Base-by-base conservation (phyloP, 1,140 invertebrate species). In the Brachionus rubens region DNA sequence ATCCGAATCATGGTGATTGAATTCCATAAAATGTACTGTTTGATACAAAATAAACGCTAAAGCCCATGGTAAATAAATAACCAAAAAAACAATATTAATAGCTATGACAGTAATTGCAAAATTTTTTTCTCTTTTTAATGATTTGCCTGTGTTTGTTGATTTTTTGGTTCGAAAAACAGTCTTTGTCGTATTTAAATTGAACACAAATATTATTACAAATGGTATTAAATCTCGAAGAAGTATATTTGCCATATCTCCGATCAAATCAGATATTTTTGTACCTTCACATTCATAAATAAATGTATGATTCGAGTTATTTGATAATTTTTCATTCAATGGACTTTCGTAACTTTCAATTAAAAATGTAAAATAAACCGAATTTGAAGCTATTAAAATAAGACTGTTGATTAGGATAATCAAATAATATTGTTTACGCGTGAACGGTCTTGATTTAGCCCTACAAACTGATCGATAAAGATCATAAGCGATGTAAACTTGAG, bases 381-480 rank as follows among this genome's bases (percentile, higher is more conserved):
- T 65, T 2, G 19, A 65, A 43, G 16, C n/a, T 30, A 43, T 43
- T 5, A 65, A 24, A 9, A 12, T 14, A 12, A 65, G 12, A 43
- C 5, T 5, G 3, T 1, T 28, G 3, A 65, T 3, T 3, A 19
- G 9, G 12, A n/a, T 41, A 14, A 46, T 21, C 3, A 65, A 24
- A 24, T 24, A 43, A 65, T 65, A 65, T 2, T n/a, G 9, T n/a
- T 43, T 65, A n/a, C 9, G 16, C 21, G 9, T 24, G 2, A 43
- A 21, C 1, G 1, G 21, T 21, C 43, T 65, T 24, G 16, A 9
- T 43, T 65, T 65, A 41, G 24, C 24, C 9, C 43, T 41, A 46
- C 40, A 65, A 12, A 65, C 43, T 43, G 59, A 65, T 24, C 19
- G n/a, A 28, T 65, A 65, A 24, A 65, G 21, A 36, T 65, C 40